Evolutionary conservation across 2,888 invertebrate genomes (phyloP).

Genomic region (Agrotis ipsilon): DNA sequence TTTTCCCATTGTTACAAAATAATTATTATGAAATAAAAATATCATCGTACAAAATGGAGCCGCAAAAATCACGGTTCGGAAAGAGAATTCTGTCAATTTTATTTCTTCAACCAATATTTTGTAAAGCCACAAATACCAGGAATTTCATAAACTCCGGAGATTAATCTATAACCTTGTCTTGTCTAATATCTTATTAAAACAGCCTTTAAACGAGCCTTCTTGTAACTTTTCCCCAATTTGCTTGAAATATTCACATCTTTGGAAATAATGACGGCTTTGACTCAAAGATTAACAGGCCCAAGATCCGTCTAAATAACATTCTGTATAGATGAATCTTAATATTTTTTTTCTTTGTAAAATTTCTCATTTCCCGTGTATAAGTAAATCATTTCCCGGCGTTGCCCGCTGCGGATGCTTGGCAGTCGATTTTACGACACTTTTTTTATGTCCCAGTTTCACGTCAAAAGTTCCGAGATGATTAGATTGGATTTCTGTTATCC

Average conservation of each 20-base stretch:
- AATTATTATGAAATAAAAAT: constrained; percentile 1
- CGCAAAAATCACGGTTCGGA: background rate
- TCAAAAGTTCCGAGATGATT: constrained; percentile 64
- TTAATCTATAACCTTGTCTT: constrained; percentile 41
- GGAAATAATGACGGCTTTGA: constrained; percentile 40
- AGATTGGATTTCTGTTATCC: constrained; percentile 59
- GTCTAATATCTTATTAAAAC: constrained; percentile 43
- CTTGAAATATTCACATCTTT: constrained; percentile 47
- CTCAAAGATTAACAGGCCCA: constrained; percentile 37
- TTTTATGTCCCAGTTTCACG: constrained; percentile 59
- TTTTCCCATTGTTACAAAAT: constrained; percentile 2
- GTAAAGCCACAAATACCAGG: constrained; percentile 25
- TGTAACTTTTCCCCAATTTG: constrained; percentile 35
- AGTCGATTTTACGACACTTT: constrained; percentile 66
- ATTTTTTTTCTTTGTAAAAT: constrained; percentile 65
- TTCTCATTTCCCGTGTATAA: constrained; percentile 66
- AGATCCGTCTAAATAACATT: constrained; percentile 39
- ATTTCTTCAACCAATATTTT: constrained; percentile 29
- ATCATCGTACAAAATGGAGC: background rate
- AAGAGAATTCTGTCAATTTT: constrained; percentile 17
- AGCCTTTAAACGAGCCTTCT: constrained; percentile 27
- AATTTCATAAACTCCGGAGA: constrained; percentile 45
- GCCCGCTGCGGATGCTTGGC: constrained; percentile 49
- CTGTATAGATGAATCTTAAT: constrained; percentile 56
- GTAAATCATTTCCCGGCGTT: constrained; percentile 65